Percentiles rank a stretch among this genome's conserved stretches.
phyloP scores from a whole-genome alignment of 2,888 invertebrate species.

The Piscicola geometra region DNA sequence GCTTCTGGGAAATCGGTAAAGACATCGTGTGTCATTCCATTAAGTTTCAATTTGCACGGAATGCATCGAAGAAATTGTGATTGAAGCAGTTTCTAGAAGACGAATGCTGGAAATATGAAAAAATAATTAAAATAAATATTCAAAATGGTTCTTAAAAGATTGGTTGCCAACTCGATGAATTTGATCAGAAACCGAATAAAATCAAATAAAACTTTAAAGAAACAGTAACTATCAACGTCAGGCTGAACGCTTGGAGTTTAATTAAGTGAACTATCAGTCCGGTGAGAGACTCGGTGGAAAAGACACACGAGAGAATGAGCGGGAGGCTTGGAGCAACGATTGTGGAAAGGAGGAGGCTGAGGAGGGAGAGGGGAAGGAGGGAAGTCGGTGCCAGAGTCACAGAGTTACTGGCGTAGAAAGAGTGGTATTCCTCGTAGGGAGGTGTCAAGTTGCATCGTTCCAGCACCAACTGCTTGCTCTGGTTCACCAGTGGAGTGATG shows the following conservation, averaged over 20 bases:
- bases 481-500: slow-evolving; percentile 37
- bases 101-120: not conserved
- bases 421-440: slow-evolving; percentile 33
- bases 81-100: too few species aligned
- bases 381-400: not conserved
- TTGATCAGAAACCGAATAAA: too few species aligned
- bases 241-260: too few species aligned
- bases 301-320: slow-evolving; percentile 6
- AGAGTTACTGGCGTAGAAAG: slow-evolving; percentile 15
- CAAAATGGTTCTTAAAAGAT: not conserved
- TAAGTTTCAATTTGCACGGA: too few species aligned
- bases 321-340: not conserved
- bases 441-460: slow-evolving; percentile 31
- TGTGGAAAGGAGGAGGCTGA: not conserved
- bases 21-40: too few species aligned
- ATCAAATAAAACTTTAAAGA: too few species aligned
- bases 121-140: not conserved
- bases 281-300: not conserved
- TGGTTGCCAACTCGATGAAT: too few species aligned
- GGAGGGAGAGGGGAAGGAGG: not conserved
- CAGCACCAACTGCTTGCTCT: slow-evolving; percentile 33
- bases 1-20: too few species aligned
- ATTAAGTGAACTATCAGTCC: too few species aligned
- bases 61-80: too few species aligned
- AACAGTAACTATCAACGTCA: too few species aligned